Conservation (phyloP, 2,888 invertebrate genomes). For the Cataglyphis albicans region DNA sequence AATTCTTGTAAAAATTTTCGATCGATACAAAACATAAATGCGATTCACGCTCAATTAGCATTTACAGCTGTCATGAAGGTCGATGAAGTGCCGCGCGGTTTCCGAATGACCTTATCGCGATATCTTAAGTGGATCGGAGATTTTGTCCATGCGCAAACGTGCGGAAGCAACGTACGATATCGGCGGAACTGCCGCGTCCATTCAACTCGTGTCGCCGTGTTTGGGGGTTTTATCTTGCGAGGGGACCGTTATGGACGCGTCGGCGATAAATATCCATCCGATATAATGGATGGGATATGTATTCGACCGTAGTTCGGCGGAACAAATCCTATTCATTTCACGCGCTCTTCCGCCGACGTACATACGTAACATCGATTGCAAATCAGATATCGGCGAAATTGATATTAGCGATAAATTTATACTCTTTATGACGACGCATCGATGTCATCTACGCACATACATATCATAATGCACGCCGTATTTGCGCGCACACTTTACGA, state of each 20-base stretch:
- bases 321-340: conserved; percentile 72
- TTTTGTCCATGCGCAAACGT: conserved; percentile 60
- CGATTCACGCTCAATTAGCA: conserved; percentile 41
- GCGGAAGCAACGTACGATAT: conserved; percentile 74
- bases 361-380: conserved; percentile 52
- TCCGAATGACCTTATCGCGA: conserved; percentile 71
- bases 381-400: conserved; percentile 64
- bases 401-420: conserved; percentile 68
- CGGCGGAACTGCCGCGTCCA: conserved; percentile 50
- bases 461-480: conserved; percentile 47
- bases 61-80: conserved; percentile 32
- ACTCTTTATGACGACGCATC: conserved; percentile 33
- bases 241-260: conserved; percentile 63
- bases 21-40: background rate
- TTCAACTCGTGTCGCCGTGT: conserved; percentile 56
- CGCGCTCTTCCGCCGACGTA: conserved; percentile 35
- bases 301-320: conserved; percentile 56
- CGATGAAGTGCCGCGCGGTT: conserved; percentile 57
- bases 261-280: conserved; percentile 74
- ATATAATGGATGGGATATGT: conserved; percentile 71
- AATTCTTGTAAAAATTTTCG: conserved; percentile 17
- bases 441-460: background rate
- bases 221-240: conserved; percentile 71
- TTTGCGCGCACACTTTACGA: conserved; percentile 31
- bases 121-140: conserved; percentile 60